A percentile compares a stretch with the other conserved stretches of the same genome.
phyloP scores from a whole-genome alignment of 2,888 invertebrate genomes.

The Drosophila vallismaia region DNA sequence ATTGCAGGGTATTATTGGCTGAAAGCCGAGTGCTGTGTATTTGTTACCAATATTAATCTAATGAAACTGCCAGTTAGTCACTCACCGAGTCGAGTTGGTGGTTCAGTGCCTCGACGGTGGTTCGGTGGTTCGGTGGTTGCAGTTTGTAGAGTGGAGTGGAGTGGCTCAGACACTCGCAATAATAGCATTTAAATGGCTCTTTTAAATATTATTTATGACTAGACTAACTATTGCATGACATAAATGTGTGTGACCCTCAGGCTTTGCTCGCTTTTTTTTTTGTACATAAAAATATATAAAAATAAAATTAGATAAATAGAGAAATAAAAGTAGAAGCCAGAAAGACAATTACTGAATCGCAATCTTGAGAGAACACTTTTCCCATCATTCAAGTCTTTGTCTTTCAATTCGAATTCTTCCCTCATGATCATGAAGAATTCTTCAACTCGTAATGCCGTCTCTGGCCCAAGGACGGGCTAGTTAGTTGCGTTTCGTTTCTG shows the following conservation, averaged over 20 bases:
- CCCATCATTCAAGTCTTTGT: slow-evolving; percentile 59
- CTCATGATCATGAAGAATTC: slow-evolving; percentile 51
- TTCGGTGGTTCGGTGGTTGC: background rate
- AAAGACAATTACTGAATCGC: slow-evolving; percentile 45
- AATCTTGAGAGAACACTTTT: slow-evolving; percentile 54
- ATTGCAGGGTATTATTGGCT: slow-evolving; percentile 25
- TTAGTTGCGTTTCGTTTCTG: slow-evolving; percentile 65
- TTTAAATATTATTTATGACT: slow-evolving; percentile 72
- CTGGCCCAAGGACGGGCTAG: slow-evolving; percentile 68
- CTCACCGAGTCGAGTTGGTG: slow-evolving; percentile 15
- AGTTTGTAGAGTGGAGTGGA: no score
- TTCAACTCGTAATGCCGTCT: slow-evolving; percentile 51
- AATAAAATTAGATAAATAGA: background rate
- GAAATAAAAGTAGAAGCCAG: background rate
- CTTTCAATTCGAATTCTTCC: slow-evolving; percentile 22
- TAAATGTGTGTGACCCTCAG: slow-evolving; percentile 45
- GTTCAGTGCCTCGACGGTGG: slow-evolving; percentile 6
- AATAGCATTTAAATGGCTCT: slow-evolving; percentile 72
- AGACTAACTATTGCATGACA: slow-evolving; percentile 60
- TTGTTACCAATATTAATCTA: slow-evolving; percentile 37
- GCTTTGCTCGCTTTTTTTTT: slow-evolving; percentile 3
- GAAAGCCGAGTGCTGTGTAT: slow-evolving; percentile 19
- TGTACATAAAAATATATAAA: background rate
- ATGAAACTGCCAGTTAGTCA: slow-evolving; percentile 46
- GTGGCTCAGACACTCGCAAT: slow-evolving; percentile 31